phyloP scores from a whole-genome alignment of 2,113 vertebrate genomes.

The Chionis minor region DNA sequence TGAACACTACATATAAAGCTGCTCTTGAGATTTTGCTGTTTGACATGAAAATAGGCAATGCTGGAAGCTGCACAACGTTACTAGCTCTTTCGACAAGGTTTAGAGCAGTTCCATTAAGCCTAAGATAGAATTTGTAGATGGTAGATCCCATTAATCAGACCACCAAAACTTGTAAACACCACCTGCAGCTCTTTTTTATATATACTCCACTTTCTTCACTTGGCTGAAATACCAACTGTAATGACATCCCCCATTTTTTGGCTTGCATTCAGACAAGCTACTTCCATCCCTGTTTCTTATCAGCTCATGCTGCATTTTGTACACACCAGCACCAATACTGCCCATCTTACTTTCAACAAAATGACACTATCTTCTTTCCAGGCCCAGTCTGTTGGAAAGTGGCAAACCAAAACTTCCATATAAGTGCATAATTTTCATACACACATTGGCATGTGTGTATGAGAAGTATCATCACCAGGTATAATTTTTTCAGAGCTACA shows the following conservation, averaged over 20 bases:
- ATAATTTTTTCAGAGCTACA: neutral
- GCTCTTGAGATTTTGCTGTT: neutral
- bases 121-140: neutral
- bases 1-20: neutral
- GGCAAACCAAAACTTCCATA: neutral
- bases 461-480: neutral
- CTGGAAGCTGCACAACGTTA: neutral
- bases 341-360: neutral
- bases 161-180: neutral
- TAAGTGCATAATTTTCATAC: neutral
- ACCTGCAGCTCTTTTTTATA: neutral
- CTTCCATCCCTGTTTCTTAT: slow-evolving; percentile 8
- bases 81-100: neutral
- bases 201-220: neutral
- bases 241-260: neutral
- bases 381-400: neutral
- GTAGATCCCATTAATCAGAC: neutral
- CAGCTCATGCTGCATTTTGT: neutral
- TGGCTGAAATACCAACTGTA: neutral
- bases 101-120: neutral
- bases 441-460: neutral
- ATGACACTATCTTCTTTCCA: neutral
- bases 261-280: neutral
- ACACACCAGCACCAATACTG: neutral
- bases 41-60: neutral